Evolutionary conservation across 2,797 vertebrate species (phyloP).

Genomic region (Bovichtus variegatus): DNA sequence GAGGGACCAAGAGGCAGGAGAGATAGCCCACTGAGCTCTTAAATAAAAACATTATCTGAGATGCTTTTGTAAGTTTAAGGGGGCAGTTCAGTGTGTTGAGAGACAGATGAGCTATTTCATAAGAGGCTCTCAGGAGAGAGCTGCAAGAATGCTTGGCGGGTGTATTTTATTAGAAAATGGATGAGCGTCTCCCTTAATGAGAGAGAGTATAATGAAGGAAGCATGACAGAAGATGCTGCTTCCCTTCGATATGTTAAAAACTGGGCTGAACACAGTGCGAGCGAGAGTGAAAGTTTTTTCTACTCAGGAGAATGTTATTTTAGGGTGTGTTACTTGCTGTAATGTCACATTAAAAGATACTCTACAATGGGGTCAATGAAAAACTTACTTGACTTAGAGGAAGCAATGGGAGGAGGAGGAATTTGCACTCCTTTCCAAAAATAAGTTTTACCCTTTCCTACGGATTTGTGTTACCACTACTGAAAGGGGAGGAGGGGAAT

Average conservation of each 20-base stretch:
- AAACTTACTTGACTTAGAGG: constrained; percentile 85
- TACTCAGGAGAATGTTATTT: constrained; percentile 72
- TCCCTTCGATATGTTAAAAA: constrained; percentile 45
- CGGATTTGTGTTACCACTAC: constrained; percentile 84
- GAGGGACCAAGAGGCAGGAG: constrained; percentile 69
- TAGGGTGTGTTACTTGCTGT: constrained; percentile 80
- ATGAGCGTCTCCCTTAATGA: constrained; percentile 72
- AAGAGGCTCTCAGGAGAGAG: constrained; percentile 68
- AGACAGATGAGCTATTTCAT: constrained; percentile 75
- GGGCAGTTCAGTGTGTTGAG: constrained; percentile 54
- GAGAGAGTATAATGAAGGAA: constrained; percentile 68
- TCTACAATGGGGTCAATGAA: constrained; percentile 86
- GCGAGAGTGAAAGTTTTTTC: constrained; percentile 68
- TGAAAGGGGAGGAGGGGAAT: constrained; percentile 79
- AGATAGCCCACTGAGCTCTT: constrained; percentile 73
- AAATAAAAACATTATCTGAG: constrained; percentile 80
- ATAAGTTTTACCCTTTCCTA: constrained; percentile 86
- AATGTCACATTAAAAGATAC: constrained; percentile 84
- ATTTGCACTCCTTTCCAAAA: constrained; percentile 85
- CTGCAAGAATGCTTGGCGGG: constrained; percentile 65
- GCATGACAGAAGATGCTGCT: constrained; percentile 70
- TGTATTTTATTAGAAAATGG: constrained; percentile 82
- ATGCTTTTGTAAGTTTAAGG: constrained; percentile 70
- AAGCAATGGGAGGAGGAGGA: constrained; percentile 85
- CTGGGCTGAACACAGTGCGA: constrained; percentile 31